phyloP scores from a whole-genome alignment of 2,797 vertebrate species.

The Labeo calbasu region DNA sequence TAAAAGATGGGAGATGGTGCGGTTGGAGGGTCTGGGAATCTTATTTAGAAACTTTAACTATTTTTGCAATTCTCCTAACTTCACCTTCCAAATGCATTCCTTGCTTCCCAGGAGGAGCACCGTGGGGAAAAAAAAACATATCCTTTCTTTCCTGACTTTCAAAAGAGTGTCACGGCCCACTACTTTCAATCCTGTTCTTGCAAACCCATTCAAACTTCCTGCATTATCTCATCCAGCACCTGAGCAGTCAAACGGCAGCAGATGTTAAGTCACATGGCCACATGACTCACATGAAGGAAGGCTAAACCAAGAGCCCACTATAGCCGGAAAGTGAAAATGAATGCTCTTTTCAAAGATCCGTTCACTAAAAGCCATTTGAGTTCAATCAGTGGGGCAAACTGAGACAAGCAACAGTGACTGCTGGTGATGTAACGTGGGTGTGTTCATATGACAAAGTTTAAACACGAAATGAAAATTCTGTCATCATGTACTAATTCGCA shows the following conservation, averaged over 20 bases:
- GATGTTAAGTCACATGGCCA: conserved; percentile 5
- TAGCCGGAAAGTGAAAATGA: not conserved
- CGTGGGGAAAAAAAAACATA: not conserved
- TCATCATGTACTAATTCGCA: not conserved
- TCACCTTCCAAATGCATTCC: not conserved
- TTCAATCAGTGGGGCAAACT: not conserved
- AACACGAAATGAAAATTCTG: not conserved
- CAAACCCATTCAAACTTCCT: not conserved
- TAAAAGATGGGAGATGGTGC: too few relatives aligned
- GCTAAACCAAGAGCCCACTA: too few relatives aligned
- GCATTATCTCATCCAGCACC: not conserved
- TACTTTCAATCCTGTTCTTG: not conserved
- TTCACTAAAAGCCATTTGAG: not conserved
- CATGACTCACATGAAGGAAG: not conserved
- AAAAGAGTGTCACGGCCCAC: not conserved
- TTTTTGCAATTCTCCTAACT: not conserved
- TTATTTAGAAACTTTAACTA: too few relatives aligned
- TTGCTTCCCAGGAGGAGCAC: not conserved
- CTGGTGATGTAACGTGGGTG: not conserved
- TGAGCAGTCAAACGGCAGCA: not conserved
- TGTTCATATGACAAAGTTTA: not conserved
- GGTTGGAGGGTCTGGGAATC: too few relatives aligned
- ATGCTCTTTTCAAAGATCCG: not conserved
- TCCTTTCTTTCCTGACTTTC: not conserved
- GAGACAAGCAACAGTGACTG: not conserved